Evolutionary conservation across 2,888 invertebrate genomes (phyloP), one percentile per base, ranked within the genome.

Genomic region (Drosophila koepferae): DNA sequence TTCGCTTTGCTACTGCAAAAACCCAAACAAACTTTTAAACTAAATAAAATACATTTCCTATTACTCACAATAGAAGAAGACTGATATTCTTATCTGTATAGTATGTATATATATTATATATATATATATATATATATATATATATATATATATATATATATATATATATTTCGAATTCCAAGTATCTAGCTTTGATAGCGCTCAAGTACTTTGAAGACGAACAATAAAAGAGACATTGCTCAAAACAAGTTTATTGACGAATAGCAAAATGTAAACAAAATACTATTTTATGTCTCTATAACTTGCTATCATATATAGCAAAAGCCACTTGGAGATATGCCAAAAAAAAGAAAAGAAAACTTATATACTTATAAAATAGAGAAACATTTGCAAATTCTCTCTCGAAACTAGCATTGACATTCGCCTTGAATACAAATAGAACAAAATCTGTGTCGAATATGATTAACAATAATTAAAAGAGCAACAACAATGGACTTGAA

Each of bases 401-500:
- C 63, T 31, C 10, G 18, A 31, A 18, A 49, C 12, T 31, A 8
- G 38, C 9, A 38, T 61, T 54, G 56, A 54, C 46, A 38, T 53
- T 41, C 16, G 58, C 36, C 48, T 49, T 5, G 54, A 9, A 12
- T 28, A 36, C 6, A 1, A 46, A 14, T 44, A 28, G 20, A 59
- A 41, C 44, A 31, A 10, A 44, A 68, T 28, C 51, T 56, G 18
- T n/a, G 44, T 16, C n/a, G 34, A 20, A 44, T 41, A 14, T 31
- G 55, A 54, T n/a, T 20, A 31, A 46, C 36, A 48, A 38, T 10
- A 20, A 51, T 55, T 28, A 55, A 12, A 34, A 9, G 10, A 51
- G 20, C 58, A 63, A 40, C 51, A 64, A 56, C 49, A 36, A 64
- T 38, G 38, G 7, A 18, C 16, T 41, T 56, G 63, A 71, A 66